Evolutionary conservation across 2,113 vertebrate species (phyloP).

Genomic region (Epinephelus cyanopodus): DNA sequence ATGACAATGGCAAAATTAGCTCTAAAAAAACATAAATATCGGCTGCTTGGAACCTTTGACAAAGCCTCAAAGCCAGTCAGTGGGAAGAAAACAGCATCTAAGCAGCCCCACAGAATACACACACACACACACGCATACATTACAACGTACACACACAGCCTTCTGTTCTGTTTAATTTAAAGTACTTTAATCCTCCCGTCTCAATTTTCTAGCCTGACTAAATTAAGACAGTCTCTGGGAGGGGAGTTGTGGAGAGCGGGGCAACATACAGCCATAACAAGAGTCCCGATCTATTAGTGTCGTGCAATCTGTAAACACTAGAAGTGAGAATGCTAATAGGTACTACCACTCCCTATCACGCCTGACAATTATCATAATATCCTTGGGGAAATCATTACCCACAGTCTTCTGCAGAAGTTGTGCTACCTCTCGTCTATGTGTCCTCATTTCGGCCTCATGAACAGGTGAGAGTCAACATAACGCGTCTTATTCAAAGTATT

Average conservation of each 20-base stretch:
- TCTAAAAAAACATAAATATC: background rate
- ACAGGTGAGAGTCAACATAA: constrained; percentile 33
- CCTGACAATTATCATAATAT: constrained; percentile 64
- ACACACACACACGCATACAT: constrained; percentile 27
- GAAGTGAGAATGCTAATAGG: constrained; percentile 56
- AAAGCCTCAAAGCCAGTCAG: constrained; percentile 15
- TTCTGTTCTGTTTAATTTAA: constrained; percentile 30
- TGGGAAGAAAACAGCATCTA: constrained; percentile 14
- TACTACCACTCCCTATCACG: constrained; percentile 37
- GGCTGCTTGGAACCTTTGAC: constrained; percentile 29
- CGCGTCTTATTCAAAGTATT: constrained; percentile 10
- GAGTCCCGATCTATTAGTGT: constrained; percentile 43
- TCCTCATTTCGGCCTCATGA: constrained; percentile 24
- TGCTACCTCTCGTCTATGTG: background rate
- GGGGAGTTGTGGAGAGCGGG: background rate
- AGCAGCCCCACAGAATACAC: background rate
- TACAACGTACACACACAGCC: constrained; percentile 18
- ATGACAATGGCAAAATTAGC: background rate
- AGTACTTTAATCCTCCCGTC: constrained; percentile 30
- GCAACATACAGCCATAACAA: constrained; percentile 19
- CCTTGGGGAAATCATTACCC: constrained; percentile 58
- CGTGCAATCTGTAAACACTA: constrained; percentile 53
- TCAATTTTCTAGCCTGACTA: constrained; percentile 17
- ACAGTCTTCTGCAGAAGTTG: constrained; percentile 24
- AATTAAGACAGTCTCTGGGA: constrained; percentile 29